Evolutionary conservation across 2,797 vertebrate species (phyloP), one percentile per base, ranked within the genome.

Genomic region (Acrossocheilus fasciatus): DNA sequence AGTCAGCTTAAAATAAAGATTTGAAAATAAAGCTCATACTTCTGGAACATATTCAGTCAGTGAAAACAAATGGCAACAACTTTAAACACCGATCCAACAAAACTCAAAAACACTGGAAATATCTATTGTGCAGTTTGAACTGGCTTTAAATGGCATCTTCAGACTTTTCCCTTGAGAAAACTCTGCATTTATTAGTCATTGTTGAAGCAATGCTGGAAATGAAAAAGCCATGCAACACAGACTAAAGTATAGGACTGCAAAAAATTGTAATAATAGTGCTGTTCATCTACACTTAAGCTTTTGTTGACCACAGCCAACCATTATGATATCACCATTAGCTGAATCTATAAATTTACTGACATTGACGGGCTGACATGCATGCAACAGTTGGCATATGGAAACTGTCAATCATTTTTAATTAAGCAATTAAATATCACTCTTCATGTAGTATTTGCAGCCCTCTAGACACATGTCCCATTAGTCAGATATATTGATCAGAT

Each of bases 401-500:
- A 57, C 69, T 81, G 69, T 66, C 70, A 1, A 54, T 81, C 78
- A 41, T 64, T 81, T 81, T 52, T 81, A 81, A 81, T 86, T 52
- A 81, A 86, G 68, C 57, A 47, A 17, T 73, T 62, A 86, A 79
- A 39, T 74, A 50, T 66, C 45, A 47, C 64, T 66, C 59, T 52
- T 68, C 57, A 54, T 20, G 69, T 75, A 26, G 43, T 54, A 59
- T 66, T 43, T 74, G 57, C 10, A 54, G 26, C 57, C 70, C 41
- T 47, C 15, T 73, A 57, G 30, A 74, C 77, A 74, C 69, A 52
- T 62, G 43, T 81, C 54, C 18, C 57, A 68, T 86, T 59, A 64
- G n/a, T 86, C 85, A 68, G 26, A 79, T 84, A 78, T 69, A 70
- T 79, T 47, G 54, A 39, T 41, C 47, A 57, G 36, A 85, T 80